A percentile compares a stretch with the other conserved stretches of the same genome.
These are phyloP conservation scores for Pelmatolapia mariae DNA, from an alignment of 2,113 vertebrate species.

Conservation along the genomic window DNA sequence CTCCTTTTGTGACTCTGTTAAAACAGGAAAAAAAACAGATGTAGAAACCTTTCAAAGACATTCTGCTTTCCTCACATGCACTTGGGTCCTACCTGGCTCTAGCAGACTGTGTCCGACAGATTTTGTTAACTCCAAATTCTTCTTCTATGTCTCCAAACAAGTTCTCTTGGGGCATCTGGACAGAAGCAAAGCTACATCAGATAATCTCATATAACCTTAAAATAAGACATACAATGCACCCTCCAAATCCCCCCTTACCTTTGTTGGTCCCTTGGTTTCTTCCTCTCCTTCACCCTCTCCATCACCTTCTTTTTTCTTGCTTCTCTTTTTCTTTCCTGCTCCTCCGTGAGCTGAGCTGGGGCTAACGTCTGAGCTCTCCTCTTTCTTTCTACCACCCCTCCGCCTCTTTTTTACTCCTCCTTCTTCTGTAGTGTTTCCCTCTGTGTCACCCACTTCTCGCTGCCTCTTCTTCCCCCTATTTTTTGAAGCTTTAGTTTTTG, in stretches of 20 bases:
- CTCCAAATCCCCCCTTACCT: not conserved
- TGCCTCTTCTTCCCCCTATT: constrained; percentile 20
- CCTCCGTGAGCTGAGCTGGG: not conserved
- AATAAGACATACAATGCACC: not conserved
- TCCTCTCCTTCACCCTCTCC: constrained; percentile 7
- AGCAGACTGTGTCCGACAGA: constrained; percentile 1
- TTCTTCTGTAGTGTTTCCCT: constrained; percentile 2
- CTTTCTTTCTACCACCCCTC: constrained; percentile 32
- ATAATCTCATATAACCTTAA: not conserved
- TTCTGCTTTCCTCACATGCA: not conserved
- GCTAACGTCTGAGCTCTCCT: not conserved
- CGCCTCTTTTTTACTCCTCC: constrained; percentile 43
- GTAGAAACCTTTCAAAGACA: not conserved
- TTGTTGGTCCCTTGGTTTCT: not conserved
- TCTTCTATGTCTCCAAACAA: constrained; percentile 69
- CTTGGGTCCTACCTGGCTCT: constrained; percentile 55
- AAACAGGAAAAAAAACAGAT: not conserved
- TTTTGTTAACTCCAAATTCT: not conserved
- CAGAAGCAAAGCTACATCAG: not conserved
- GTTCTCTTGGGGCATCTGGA: constrained; percentile 61
- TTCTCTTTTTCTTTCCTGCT: constrained; percentile 39
- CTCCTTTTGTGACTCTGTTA: constrained; percentile 21
- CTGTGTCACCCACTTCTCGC: not conserved
- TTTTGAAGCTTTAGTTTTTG: not conserved
- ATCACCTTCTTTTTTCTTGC: constrained; percentile 17